These are phyloP conservation scores for Acipenser ruthenus DNA, from an alignment of 2,797 vertebrate genomes.

Conservation along the genomic window DNA sequence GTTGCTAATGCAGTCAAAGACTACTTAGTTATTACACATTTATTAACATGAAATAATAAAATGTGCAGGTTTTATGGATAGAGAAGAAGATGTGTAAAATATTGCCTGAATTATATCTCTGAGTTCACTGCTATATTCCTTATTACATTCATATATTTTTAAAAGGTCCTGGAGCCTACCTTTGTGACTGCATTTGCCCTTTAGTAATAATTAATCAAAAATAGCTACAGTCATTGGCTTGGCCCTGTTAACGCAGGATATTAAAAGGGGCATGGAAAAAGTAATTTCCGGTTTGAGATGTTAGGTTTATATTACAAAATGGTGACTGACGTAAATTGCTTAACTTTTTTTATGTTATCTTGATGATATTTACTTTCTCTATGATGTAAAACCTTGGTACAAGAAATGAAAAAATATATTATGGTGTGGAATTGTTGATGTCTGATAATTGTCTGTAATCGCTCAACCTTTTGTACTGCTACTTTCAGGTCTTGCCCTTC, in stretches of 20 bases:
- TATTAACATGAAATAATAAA: no score
- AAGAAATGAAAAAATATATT: no score
- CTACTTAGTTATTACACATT: no score
- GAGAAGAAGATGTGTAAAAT: no score
- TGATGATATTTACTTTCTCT: not conserved
- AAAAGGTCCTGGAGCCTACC: slow-evolving; percentile 39
- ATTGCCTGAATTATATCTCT: slow-evolving; percentile 4
- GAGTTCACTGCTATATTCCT: slow-evolving; percentile 19
- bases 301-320: slow-evolving; percentile 26
- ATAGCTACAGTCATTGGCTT: slow-evolving; percentile 17
- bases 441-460: no score
- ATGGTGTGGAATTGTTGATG: no score
- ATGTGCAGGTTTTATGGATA: no score
- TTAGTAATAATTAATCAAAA: slow-evolving; percentile 55
- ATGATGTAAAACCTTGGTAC: no score
- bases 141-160: slow-evolving; percentile 49
- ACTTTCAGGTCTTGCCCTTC: no score
- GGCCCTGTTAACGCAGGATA: slow-evolving; percentile 50
- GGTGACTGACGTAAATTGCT: slow-evolving; percentile 29
- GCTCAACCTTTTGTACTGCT: no score
- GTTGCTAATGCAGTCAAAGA: no score
- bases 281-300: slow-evolving; percentile 54
- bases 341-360: slow-evolving; percentile 12
- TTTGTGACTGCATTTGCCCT: slow-evolving; percentile 36
- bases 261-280: slow-evolving; percentile 60